Evolutionary conservation across 2,113 vertebrate genomes (phyloP).

Genomic region (Reinhardtius hippoglossoides): DNA sequence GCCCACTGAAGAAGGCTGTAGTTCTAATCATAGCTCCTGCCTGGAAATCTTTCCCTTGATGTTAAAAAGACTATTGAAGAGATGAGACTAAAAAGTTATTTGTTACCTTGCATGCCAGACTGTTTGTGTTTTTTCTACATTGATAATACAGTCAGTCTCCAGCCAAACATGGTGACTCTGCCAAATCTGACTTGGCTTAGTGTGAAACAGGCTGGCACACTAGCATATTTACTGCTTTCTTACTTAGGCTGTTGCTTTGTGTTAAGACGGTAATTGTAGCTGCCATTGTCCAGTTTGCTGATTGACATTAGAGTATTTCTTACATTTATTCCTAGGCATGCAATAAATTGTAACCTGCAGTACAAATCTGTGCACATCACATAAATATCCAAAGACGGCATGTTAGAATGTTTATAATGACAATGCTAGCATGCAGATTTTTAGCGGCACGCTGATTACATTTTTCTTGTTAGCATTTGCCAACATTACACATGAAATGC

Average conservation of each 20-base stretch:
- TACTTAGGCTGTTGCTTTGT: conserved; percentile 64
- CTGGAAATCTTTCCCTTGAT: conserved; percentile 41
- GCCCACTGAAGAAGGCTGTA: conserved; percentile 21
- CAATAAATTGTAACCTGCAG: neutral
- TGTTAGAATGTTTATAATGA: no score
- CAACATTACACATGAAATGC: no score
- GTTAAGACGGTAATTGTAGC: conserved; percentile 36
- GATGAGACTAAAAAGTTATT: conserved; percentile 24
- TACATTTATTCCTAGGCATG: neutral
- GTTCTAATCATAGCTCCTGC: conserved; percentile 55
- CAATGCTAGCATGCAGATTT: no score
- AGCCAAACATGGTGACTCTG: conserved; percentile 65
- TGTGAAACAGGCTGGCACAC: conserved; percentile 68
- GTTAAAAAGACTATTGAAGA: conserved; percentile 51
- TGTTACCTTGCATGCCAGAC: conserved; percentile 66
- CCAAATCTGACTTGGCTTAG: conserved; percentile 71
- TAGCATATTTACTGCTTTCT: conserved; percentile 61
- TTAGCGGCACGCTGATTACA: no score
- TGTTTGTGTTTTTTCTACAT: conserved; percentile 65
- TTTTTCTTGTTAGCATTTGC: no score
- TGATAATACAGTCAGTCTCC: conserved; percentile 54
- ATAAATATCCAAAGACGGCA: neutral
- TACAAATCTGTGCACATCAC: neutral
- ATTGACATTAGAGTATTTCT: neutral
- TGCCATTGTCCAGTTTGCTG: conserved; percentile 7